These are phyloP conservation scores for Oscheius sp. DNA, from an alignment of 2,888 invertebrate species.

Conservation along the genomic window DNA sequence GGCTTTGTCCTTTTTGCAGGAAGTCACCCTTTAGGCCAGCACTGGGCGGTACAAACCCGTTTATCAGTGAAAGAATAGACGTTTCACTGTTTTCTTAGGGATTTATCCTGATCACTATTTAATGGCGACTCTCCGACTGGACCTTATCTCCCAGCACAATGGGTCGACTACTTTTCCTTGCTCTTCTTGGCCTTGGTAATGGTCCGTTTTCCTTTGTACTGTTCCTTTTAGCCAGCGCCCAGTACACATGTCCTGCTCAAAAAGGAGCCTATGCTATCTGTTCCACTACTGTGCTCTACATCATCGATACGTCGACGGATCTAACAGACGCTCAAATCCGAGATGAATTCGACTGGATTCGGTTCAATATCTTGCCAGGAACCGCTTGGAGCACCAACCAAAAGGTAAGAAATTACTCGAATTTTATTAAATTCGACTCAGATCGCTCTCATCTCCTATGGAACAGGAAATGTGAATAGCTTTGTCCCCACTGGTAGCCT, in stretches of 20 bases:
- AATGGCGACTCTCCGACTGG: too few species aligned
- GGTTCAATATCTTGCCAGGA: slow-evolving; percentile 20
- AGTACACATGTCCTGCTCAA: slow-evolving; percentile 9
- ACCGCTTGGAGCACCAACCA: slow-evolving; percentile 23
- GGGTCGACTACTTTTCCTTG: too few species aligned
- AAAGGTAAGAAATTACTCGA: too few species aligned
- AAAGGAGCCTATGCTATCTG: slow-evolving; percentile 28
- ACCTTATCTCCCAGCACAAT: too few species aligned
- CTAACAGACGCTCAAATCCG: background rate
- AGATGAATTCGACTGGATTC: slow-evolving; percentile 16
- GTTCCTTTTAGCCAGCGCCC: background rate
- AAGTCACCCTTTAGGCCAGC: too few species aligned
- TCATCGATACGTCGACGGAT: slow-evolving; percentile 8
- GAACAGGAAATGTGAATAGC: slow-evolving; percentile 1
- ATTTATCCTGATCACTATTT: too few species aligned
- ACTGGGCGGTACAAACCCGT: too few species aligned
- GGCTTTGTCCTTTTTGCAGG: too few species aligned
- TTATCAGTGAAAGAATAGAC: too few species aligned
- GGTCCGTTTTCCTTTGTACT: too few species aligned
- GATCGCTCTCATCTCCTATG: background rate
- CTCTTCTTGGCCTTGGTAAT: too few species aligned
- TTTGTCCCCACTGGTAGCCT: background rate
- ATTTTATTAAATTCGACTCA: background rate
- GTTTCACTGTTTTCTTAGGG: too few species aligned
- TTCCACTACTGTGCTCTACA: slow-evolving; percentile 12